Conservation (phyloP, 2,888 invertebrate species). For the Trachelus troglodyta region DNA sequence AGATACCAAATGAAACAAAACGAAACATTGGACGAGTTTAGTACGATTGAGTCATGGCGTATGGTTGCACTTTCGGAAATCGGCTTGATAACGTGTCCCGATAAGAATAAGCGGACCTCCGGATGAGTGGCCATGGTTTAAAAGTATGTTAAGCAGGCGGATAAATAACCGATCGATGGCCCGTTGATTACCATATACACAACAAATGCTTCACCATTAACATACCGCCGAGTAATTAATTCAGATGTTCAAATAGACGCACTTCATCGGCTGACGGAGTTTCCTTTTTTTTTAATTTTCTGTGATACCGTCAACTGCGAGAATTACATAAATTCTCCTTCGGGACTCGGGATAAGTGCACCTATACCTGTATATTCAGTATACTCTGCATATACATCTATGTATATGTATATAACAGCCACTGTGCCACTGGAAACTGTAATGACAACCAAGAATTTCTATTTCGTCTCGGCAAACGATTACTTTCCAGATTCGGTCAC, state of each 20-base stretch:
- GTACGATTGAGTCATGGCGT: neutral
- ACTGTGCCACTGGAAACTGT: neutral
- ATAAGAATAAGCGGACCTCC: slow-evolving; percentile 5
- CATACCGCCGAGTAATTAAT: slow-evolving; percentile 19
- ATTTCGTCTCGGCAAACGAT: neutral
- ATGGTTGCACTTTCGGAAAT: neutral
- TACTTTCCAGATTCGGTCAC: neutral
- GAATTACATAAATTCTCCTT: slow-evolving; percentile 1
- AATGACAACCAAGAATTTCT: neutral
- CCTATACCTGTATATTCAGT: neutral
- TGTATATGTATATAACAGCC: neutral
- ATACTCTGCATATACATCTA: neutral
- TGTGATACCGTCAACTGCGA: neutral
- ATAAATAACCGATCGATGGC: slow-evolving; percentile 19
- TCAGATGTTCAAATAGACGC: slow-evolving; percentile 17
- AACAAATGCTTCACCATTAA: slow-evolving; percentile 20
- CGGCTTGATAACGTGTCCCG: neutral
- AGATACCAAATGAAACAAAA: neutral
- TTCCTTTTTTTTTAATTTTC: neutral
- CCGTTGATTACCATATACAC: slow-evolving; percentile 18
- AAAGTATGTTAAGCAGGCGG: slow-evolving; percentile 15
- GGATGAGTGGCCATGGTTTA: neutral
- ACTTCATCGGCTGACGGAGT: slow-evolving; percentile 7
- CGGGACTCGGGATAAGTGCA: neutral
- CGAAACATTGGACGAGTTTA: neutral